These are phyloP conservation scores for Zingel zingel DNA, from an alignment of 2,113 vertebrate genomes.

Conservation along the genomic window DNA sequence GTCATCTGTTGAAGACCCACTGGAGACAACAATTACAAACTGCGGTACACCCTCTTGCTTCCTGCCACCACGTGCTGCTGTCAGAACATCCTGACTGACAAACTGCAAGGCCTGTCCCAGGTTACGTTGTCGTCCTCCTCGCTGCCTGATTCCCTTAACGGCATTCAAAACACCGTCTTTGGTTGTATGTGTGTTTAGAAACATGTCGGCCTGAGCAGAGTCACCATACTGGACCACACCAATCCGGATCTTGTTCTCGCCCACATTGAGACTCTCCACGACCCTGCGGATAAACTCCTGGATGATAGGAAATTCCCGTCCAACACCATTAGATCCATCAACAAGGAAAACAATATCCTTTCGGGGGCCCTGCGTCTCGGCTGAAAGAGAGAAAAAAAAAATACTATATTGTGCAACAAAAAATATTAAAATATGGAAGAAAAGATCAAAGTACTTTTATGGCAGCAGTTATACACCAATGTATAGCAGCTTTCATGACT, in stretches of 20 bases:
- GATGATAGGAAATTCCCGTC: constrained; percentile 88
- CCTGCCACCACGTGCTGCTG: constrained; percentile 86
- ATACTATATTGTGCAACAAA: background rate
- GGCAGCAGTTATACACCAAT: background rate
- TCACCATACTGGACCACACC: constrained; percentile 92
- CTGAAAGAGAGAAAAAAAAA: constrained; percentile 68
- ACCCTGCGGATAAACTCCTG: constrained; percentile 89
- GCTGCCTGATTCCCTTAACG: constrained; percentile 80
- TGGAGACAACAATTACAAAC: constrained; percentile 91
- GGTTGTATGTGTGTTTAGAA: constrained; percentile 89
- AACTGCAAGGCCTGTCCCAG: constrained; percentile 91
- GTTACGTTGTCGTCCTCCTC: constrained; percentile 89
- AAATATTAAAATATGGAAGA: background rate
- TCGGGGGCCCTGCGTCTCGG: constrained; percentile 81
- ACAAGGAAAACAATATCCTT: constrained; percentile 95
- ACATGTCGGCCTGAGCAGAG: constrained; percentile 85
- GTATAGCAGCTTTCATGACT: background rate
- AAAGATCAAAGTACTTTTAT: background rate
- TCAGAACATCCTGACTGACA: constrained; percentile 86
- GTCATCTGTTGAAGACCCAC: constrained; percentile 89
- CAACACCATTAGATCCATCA: constrained; percentile 90
- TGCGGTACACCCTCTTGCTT: constrained; percentile 89
- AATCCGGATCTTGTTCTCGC: constrained; percentile 88
- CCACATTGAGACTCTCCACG: constrained; percentile 90
- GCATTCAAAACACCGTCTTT: constrained; percentile 84